Conservation (phyloP, 23 tunicate genomes). For the Phallusia fumigata region DNA sequence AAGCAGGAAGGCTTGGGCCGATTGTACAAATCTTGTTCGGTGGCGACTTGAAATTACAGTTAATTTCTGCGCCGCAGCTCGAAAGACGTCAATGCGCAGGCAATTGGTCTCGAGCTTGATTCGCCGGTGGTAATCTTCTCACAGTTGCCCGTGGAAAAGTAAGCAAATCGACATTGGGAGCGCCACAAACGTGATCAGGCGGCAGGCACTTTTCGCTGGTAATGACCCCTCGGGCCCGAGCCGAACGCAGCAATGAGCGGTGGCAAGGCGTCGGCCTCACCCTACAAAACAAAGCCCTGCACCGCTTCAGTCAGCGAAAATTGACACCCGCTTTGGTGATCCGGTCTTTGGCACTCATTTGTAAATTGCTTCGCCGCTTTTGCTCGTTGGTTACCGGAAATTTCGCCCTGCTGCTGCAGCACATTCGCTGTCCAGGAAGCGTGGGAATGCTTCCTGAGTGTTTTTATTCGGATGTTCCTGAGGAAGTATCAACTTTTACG, state of each 20-base stretch:
- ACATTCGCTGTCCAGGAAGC: too few species aligned
- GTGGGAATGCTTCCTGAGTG: too few species aligned
- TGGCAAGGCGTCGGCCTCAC: background rate
- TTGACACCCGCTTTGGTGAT: background rate
- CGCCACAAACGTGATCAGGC: slow-evolving; percentile 8
- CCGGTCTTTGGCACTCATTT: background rate
- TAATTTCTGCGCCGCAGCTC: background rate
- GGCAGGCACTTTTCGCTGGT: background rate
- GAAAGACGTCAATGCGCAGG: slow-evolving; percentile 1
- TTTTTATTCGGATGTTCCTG: too few species aligned
- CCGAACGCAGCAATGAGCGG: background rate
- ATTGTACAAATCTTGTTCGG: background rate
- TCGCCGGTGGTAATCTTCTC: background rate
- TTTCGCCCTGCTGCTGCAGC: too few species aligned
- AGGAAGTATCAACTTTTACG: too few species aligned
- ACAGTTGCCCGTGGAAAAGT: background rate
- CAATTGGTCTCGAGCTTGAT: background rate
- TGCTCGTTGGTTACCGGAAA: too few species aligned
- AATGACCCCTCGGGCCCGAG: background rate
- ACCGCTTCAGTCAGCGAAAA: background rate
- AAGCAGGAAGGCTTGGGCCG: background rate
- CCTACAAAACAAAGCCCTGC: background rate
- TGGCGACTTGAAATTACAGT: background rate
- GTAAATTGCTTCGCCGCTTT: too few species aligned
- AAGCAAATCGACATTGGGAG: slow-evolving; percentile 6